These are phyloP conservation scores for Silvanus unidentatus DNA, from an alignment of 2,888 invertebrate species.

Conservation along the genomic window DNA sequence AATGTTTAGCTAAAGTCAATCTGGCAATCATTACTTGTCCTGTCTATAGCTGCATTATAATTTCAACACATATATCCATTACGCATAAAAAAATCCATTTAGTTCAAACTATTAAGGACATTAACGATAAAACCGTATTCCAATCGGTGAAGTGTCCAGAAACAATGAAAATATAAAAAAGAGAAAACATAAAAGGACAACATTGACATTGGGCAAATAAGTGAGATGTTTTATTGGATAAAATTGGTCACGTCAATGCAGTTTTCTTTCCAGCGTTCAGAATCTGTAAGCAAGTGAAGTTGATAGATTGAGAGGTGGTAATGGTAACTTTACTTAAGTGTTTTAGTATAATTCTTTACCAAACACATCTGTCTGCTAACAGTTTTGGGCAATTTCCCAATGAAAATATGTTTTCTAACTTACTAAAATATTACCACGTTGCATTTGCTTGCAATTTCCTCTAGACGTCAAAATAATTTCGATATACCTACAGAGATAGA, in stretches of 20 bases:
- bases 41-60: too few relatives aligned
- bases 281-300: constrained; percentile 23
- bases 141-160: too few relatives aligned
- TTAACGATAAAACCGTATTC: too few relatives aligned
- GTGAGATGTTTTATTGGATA: constrained; percentile 2
- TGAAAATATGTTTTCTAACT: constrained; percentile 15
- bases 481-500: too few relatives aligned
- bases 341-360: constrained; percentile 27
- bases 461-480: too few relatives aligned
- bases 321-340: constrained; percentile 30
- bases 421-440: constrained; percentile 21
- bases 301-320: constrained; percentile 33
- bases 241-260: constrained; percentile 9
- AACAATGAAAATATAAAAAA: not conserved
- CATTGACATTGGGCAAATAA: constrained; percentile 2
- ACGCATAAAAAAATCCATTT: too few relatives aligned
- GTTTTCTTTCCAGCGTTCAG: constrained; percentile 12
- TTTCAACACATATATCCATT: too few relatives aligned
- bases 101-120: too few relatives aligned
- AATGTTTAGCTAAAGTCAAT: too few relatives aligned
- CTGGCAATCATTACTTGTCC: too few relatives aligned
- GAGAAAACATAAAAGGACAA: not conserved
- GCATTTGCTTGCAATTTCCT: too few relatives aligned
- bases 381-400: constrained; percentile 17
- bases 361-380: constrained; percentile 29